Evolutionary conservation across 2,797 vertebrate species (phyloP).

Genomic region (Schizopygopsis pylzovi): DNA sequence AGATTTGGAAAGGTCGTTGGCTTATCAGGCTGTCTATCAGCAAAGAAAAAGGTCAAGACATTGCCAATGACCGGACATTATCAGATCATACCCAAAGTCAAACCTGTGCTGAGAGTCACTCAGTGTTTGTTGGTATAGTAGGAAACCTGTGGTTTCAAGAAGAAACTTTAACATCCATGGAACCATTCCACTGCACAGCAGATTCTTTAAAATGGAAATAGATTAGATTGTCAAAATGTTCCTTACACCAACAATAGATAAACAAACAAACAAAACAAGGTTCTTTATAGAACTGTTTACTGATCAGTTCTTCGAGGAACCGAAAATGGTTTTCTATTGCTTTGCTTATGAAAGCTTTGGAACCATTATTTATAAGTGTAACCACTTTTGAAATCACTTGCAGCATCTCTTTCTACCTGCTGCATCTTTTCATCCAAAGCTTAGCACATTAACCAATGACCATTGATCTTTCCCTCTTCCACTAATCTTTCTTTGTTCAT

Average conservation of each 20-base stretch:
- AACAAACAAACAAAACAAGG: not conserved
- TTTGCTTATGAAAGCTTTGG: not conserved
- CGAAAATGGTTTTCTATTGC: not conserved
- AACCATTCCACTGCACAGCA: not conserved
- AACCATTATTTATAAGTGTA: not conserved
- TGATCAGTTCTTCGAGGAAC: not conserved
- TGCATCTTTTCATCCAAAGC: not conserved
- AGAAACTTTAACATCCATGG: not conserved
- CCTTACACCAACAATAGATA: not conserved
- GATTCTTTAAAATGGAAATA: not conserved
- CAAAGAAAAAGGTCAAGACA: slow-evolving; percentile 37
- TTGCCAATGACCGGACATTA: slow-evolving; percentile 11
- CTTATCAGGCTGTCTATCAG: slow-evolving; percentile 30
- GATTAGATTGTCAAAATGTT: not conserved
- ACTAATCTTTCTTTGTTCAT: slow-evolving; percentile 25
- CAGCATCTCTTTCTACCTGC: not conserved
- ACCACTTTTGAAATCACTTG: not conserved
- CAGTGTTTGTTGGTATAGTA: not conserved
- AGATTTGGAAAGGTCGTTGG: slow-evolving; percentile 24
- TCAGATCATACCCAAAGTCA: slow-evolving; percentile 39
- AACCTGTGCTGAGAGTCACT: not conserved
- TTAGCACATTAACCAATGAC: not conserved
- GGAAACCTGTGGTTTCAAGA: not conserved
- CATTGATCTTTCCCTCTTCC: slow-evolving; percentile 23
- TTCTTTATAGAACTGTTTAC: not conserved